Percentiles rank a stretch among this genome's conserved stretches.
phyloP scores from a whole-genome alignment of 1,140 invertebrate species.

The Onthophagus taurus region DNA sequence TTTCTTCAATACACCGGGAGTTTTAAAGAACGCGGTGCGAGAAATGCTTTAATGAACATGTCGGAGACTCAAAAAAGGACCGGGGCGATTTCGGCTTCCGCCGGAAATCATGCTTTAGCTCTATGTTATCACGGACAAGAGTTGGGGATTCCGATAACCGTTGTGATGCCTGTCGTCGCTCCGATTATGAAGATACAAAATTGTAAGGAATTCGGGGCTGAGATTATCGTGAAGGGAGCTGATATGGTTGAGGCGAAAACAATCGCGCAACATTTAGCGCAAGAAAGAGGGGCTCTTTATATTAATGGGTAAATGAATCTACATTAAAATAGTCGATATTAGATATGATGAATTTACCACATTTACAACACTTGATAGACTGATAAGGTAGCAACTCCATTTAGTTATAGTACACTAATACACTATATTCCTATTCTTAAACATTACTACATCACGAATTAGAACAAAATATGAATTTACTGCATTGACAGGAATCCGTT shows the following conservation, averaged over 20 bases:
- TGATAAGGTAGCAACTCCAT: no score
- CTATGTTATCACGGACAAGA: constrained; percentile 61
- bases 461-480: no score
- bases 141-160: constrained; percentile 61
- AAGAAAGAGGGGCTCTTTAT: constrained; percentile 36
- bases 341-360: no score
- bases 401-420: no score
- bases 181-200: constrained; percentile 66
- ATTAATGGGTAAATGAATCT: constrained; percentile 7
- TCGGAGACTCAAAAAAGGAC: constrained; percentile 48
- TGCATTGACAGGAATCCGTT: no score
- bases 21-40: constrained; percentile 72
- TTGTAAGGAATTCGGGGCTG: constrained; percentile 59
- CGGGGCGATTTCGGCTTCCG: constrained; percentile 68
- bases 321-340: no score
- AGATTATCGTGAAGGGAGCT: constrained; percentile 56
- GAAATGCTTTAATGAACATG: constrained; percentile 58
- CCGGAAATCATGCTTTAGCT: constrained; percentile 68
- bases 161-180: constrained; percentile 66
- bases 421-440: no score
- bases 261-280: constrained; percentile 39
- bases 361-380: no score
- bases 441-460: no score
- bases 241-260: constrained; percentile 56
- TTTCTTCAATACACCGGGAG: constrained; percentile 62